Evolutionary conservation across 2,888 invertebrate genomes (phyloP).

Genomic region (Scaptomyza polygonia): DNA sequence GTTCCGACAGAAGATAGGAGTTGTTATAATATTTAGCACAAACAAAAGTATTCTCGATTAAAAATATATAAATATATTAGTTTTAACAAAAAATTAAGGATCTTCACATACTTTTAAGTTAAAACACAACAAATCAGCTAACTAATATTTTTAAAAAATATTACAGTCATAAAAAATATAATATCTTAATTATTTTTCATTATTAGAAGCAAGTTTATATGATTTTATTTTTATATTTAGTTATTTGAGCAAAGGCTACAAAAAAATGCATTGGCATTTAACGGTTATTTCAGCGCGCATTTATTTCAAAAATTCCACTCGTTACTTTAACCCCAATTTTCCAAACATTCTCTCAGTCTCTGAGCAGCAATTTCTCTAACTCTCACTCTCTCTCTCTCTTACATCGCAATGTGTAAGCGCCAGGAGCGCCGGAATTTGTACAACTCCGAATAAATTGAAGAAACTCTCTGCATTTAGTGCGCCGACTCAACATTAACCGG

Average conservation of each 20-base stretch:
- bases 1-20: neutral
- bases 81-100: too few species aligned
- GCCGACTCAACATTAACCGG: slow-evolving; percentile 79
- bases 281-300: slow-evolving; percentile 49
- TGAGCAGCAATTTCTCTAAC: slow-evolving; percentile 6
- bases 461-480: slow-evolving; percentile 41
- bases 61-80: neutral
- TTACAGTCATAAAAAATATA: too few species aligned
- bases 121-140: too few species aligned
- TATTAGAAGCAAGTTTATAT: too few species aligned
- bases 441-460: slow-evolving; percentile 54
- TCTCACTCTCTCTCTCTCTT: neutral
- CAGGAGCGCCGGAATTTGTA: slow-evolving; percentile 60
- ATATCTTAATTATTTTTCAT: too few species aligned
- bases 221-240: neutral
- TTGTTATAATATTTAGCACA: neutral
- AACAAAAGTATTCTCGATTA: neutral
- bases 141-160: too few species aligned
- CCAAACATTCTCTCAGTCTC: slow-evolving; percentile 14
- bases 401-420: slow-evolving; percentile 27
- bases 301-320: slow-evolving; percentile 64
- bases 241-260: neutral
- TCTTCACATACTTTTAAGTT: too few species aligned
- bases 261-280: slow-evolving; percentile 48
- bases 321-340: slow-evolving; percentile 47